These are phyloP conservation scores for Chelonoidis abingdonii DNA, from an alignment of 2,113 vertebrate species.

Conservation along the genomic window DNA sequence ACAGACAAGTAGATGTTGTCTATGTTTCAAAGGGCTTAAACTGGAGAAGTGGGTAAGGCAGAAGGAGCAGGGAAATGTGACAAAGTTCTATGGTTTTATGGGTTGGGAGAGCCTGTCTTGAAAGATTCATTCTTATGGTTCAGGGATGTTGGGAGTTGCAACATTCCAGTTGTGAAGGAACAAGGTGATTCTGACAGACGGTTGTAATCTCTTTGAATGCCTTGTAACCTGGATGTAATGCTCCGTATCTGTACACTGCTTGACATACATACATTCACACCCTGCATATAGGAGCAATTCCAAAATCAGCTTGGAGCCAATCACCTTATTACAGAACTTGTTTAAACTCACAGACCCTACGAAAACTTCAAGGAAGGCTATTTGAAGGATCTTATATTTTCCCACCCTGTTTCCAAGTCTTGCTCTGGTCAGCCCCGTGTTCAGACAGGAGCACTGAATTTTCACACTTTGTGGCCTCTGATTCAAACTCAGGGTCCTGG, in stretches of 20 bases:
- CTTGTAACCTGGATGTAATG: background rate
- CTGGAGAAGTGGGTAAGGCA: background rate
- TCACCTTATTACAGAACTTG: background rate
- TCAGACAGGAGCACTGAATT: background rate
- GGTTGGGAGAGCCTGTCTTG: background rate
- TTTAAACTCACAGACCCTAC: background rate
- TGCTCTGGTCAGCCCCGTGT: rapidly evolving
- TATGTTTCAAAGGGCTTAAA: background rate
- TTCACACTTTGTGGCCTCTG: background rate
- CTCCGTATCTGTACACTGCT: background rate
- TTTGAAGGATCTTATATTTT: background rate
- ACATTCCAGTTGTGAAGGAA: background rate
- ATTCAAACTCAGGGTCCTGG: background rate
- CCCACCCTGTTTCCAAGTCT: background rate
- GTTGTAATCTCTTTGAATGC: background rate
- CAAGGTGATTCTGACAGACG: background rate
- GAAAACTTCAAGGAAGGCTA: background rate
- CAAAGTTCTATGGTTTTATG: rapidly evolving
- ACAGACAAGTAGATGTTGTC: background rate
- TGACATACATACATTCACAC: background rate
- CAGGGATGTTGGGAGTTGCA: background rate
- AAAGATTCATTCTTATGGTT: background rate
- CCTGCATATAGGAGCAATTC: background rate
- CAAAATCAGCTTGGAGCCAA: background rate
- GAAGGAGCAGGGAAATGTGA: background rate